Percentiles rank a stretch among this genome's conserved stretches.
Evolutionary conservation across 1,140 invertebrate species (phyloP).

Genomic region (Drosophila simulans): DNA sequence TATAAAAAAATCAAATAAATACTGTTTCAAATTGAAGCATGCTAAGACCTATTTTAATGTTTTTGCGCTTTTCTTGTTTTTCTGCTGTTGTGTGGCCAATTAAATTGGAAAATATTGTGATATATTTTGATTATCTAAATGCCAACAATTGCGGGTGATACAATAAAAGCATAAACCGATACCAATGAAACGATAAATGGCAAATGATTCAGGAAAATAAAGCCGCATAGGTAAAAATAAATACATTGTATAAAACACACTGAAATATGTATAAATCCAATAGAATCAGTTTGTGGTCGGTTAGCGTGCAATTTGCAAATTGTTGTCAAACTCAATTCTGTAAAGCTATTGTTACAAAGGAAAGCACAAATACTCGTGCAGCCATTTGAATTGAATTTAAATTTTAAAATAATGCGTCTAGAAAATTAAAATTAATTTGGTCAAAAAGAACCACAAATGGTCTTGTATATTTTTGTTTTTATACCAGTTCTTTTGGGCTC

Average conservation of each 20-base stretch:
- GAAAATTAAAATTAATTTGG: not conserved
- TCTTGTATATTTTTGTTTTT: not conserved
- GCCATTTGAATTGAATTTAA: not conserved
- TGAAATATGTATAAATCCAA: slow-evolving; percentile 39
- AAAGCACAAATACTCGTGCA: not conserved
- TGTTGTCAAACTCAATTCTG: slow-evolving; percentile 67
- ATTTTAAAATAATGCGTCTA: not conserved
- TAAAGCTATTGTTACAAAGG: slow-evolving; percentile 27
- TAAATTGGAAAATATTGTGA: slow-evolving; percentile 63
- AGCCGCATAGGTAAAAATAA: slow-evolving; percentile 41
- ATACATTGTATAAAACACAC: slow-evolving; percentile 41
- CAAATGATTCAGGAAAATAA: slow-evolving; percentile 11
- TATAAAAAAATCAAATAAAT: not conserved
- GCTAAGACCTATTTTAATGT: not conserved
- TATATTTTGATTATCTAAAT: slow-evolving; percentile 58
- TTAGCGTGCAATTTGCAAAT: slow-evolving; percentile 65
- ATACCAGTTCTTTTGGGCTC: too few species aligned
- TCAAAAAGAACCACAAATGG: not conserved
- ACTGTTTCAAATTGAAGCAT: slow-evolving; percentile 13
- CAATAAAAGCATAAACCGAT: slow-evolving; percentile 28
- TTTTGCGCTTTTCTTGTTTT: slow-evolving; percentile 13
- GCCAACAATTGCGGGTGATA: slow-evolving; percentile 33
- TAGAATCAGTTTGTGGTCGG: slow-evolving; percentile 40
- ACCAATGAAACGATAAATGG: slow-evolving; percentile 43
- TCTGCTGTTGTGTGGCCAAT: slow-evolving; percentile 37